Evolutionary conservation across 2,797 vertebrate genomes (phyloP), one percentile per base, ranked within the genome.

Genomic region (Danio kyathit): DNA sequence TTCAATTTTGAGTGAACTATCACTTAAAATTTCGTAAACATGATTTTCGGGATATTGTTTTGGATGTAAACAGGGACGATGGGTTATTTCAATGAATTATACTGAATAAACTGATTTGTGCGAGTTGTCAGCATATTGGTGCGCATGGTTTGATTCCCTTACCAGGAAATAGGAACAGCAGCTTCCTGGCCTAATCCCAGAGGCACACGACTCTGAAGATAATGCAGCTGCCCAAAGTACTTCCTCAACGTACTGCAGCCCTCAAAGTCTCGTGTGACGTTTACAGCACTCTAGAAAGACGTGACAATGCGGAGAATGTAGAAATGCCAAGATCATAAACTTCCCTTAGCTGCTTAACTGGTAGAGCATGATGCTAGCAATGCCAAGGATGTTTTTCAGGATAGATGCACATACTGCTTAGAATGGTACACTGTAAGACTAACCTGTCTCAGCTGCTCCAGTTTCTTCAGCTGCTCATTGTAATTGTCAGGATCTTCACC

Each of bases 401-500:
- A 14, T 51, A 61, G 43, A 40, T n/a, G n/a, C 16, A 16, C 19
- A 44, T 10, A 6, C 12, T n/a, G n/a, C 56, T 5, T 73, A 46
- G 59, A 57, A 21, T 2, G 56, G 17, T 44, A 44, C 17, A 46
- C 5, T 29, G 19, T 12, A 57, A 64, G 41, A 38, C 92, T 83
- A 56, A 96, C 98, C 96, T 98, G 97, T 65, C 98, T 91, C 40
- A 99, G 92, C 38, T 95, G 92, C 87, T 99, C 97, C 90, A 99
- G 91, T 83, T 99, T 99, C 89, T 97, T 98, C 88, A 99, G 88
- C 85, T 99, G 97, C 83, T 99, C 98, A 0, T 96, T 98, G 92
- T 99, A 99, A 87, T 93, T 96, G 90, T 99, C 97, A 0, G 98
- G 98, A 88, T 99, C 97, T 89, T 99, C 98, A 0, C 97, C 97